phyloP scores from a whole-genome alignment of 2,888 invertebrate genomes.

The Dryobotodes eremita region DNA sequence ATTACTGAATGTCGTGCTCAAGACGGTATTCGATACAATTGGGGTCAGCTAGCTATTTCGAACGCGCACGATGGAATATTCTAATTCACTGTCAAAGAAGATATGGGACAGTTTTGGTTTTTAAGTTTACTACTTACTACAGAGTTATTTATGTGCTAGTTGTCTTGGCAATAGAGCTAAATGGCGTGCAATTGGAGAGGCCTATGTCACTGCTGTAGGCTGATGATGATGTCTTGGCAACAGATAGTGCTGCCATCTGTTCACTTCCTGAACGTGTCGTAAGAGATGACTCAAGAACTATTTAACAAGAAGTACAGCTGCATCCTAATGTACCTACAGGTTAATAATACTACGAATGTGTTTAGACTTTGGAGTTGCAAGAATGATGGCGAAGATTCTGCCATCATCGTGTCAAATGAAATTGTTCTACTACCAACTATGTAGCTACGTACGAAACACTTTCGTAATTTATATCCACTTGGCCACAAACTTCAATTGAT shows the following conservation, averaged over 20 bases:
- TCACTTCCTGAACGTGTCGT: conserved; percentile 25
- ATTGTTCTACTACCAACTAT: not conserved
- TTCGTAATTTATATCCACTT: conserved; percentile 8
- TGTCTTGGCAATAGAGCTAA: conserved; percentile 26
- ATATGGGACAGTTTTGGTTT: conserved; percentile 17
- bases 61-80: conserved; percentile 50
- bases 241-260: not conserved
- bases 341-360: not conserved
- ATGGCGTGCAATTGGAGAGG: too few relatives aligned
- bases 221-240: conserved; percentile 27
- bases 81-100: conserved; percentile 60
- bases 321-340: not conserved
- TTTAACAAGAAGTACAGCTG: conserved; percentile 29
- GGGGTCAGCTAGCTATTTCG: conserved; percentile 62
- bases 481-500: conserved; percentile 14
- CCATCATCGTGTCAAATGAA: not conserved
- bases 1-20: conserved; percentile 41
- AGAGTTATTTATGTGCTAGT: not conserved
- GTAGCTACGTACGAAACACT: conserved; percentile 1
- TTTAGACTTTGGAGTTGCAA: not conserved
- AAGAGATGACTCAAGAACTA: conserved; percentile 18
- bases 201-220: too few relatives aligned
- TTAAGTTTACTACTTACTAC: conserved; percentile 12
- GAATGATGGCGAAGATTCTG: not conserved
- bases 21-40: conserved; percentile 55